phyloP scores from a whole-genome alignment of 2,113 vertebrate species.

The Dasypus novemcinctus region DNA sequence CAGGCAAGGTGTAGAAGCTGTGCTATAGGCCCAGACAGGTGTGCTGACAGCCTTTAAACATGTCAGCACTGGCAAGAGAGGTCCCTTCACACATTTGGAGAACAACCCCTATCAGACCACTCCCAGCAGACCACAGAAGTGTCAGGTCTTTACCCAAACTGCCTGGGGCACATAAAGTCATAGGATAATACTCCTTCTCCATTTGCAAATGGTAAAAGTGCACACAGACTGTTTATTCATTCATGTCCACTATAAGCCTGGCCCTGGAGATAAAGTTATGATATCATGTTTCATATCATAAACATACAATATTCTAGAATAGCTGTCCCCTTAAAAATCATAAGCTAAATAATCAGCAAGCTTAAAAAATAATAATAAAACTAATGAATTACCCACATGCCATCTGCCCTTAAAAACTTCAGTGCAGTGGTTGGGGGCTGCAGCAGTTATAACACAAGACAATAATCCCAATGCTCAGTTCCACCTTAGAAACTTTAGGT shows the following conservation, averaged over 20 bases:
- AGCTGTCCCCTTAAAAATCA: background rate
- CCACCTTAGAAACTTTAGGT: background rate
- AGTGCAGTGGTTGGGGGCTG: background rate
- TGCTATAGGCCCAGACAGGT: background rate
- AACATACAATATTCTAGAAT: background rate
- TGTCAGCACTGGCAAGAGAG: background rate
- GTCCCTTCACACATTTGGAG: background rate
- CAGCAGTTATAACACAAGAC: background rate
- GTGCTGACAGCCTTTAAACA: background rate
- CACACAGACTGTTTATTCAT: background rate
- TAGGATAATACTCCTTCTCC: background rate
- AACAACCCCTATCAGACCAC: background rate
- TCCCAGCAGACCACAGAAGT: background rate
- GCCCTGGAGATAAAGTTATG: background rate
- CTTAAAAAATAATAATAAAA: background rate
- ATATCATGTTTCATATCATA: too few species aligned
- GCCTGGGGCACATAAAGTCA: background rate
- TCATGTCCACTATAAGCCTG: background rate
- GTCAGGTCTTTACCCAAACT: background rate
- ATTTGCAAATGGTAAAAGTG: background rate
- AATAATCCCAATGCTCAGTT: background rate
- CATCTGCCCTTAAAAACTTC: background rate
- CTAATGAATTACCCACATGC: background rate
- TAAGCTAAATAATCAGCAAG: background rate
- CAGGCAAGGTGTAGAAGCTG: background rate